phyloP scores from a whole-genome alignment of 2,888 invertebrate species.

The Synanthedon vespiformis region DNA sequence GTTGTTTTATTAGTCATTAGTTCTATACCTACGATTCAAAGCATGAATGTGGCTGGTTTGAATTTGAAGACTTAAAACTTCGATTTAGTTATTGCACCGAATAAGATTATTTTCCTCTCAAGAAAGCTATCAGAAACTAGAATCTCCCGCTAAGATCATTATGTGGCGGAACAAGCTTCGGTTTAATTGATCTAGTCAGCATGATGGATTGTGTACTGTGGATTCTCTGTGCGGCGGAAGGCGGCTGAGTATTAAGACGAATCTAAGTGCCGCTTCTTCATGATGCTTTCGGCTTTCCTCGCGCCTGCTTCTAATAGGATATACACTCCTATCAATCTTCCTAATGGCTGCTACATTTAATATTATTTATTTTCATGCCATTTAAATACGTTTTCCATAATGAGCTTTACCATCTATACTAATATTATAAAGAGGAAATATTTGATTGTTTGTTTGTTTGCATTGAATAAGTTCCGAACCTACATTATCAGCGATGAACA shows the following conservation, averaged over 20 bases:
- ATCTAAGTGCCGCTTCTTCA: slow-evolving; percentile 26
- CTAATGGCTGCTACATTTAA: slow-evolving; percentile 2
- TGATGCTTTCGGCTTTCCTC: slow-evolving; percentile 14
- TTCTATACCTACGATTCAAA: no score
- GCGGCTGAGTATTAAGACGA: slow-evolving; percentile 29
- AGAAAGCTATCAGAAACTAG: slow-evolving; percentile 10
- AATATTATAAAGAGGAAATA: no score
- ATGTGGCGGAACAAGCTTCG: slow-evolving; percentile 20
- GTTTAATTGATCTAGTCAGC: slow-evolving; percentile 46
- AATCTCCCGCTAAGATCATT: slow-evolving; percentile 20
- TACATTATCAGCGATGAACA: no score
- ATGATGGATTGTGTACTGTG: slow-evolving; percentile 34
- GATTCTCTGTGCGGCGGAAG: slow-evolving; percentile 14
- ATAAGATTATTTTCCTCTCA: background rate
- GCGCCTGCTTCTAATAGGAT: slow-evolving; percentile 9
- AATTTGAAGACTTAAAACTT: no score
- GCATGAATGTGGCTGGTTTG: no score
- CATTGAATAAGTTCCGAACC: no score
- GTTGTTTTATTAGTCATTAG: no score
- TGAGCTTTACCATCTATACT: no score
- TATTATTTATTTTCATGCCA: background rate
- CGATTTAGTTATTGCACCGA: no score
- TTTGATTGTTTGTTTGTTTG: no score
- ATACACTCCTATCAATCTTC: slow-evolving; percentile 13
- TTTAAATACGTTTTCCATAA: background rate